A percentile compares a stretch with the other conserved stretches of the same genome.
Conservation (phyloP, 2,113 vertebrate species). For the Nothobranchius kuhntae region DNA sequence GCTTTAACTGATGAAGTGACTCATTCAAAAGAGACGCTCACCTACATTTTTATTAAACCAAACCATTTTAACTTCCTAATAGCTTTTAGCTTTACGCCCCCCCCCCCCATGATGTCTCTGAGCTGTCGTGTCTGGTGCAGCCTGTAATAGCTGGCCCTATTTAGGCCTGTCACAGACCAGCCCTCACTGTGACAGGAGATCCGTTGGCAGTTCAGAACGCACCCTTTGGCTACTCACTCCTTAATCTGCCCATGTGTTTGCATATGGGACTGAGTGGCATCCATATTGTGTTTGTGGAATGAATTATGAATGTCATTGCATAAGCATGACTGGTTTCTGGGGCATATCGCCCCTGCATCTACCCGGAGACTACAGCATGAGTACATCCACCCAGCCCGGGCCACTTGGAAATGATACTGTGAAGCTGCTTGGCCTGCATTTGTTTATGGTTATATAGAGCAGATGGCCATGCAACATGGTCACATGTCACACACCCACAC, state of each 20-base stretch:
- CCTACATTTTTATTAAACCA: neutral
- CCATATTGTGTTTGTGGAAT: slow-evolving; percentile 74
- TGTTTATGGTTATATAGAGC: slow-evolving; percentile 77
- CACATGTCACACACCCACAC: slow-evolving; percentile 62
- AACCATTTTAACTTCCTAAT: neutral
- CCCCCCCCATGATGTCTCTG: slow-evolving; percentile 31
- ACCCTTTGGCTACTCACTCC: slow-evolving; percentile 46
- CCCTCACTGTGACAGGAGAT: slow-evolving; percentile 38
- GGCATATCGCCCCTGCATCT: slow-evolving; percentile 65
- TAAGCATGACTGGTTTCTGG: slow-evolving; percentile 64
- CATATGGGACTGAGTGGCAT: slow-evolving; percentile 57
- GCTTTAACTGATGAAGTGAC: slow-evolving; percentile 6
- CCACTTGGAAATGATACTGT: slow-evolving; percentile 65
- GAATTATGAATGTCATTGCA: slow-evolving; percentile 74
- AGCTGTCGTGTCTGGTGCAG: slow-evolving; percentile 44
- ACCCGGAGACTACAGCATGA: slow-evolving; percentile 64
- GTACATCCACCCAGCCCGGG: slow-evolving; percentile 56
- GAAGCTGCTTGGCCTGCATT: slow-evolving; percentile 61
- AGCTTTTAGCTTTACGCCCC: too few relatives aligned
- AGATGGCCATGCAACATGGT: slow-evolving; percentile 77
- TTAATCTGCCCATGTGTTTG: slow-evolving; percentile 59
- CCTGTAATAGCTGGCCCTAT: slow-evolving; percentile 50
- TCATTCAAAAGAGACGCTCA: too few relatives aligned
- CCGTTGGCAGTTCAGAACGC: slow-evolving; percentile 45
- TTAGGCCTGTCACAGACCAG: slow-evolving; percentile 51